Base-by-base conservation (phyloP, 2,888 invertebrate genomes). In the Microplitis deprimator region DNA sequence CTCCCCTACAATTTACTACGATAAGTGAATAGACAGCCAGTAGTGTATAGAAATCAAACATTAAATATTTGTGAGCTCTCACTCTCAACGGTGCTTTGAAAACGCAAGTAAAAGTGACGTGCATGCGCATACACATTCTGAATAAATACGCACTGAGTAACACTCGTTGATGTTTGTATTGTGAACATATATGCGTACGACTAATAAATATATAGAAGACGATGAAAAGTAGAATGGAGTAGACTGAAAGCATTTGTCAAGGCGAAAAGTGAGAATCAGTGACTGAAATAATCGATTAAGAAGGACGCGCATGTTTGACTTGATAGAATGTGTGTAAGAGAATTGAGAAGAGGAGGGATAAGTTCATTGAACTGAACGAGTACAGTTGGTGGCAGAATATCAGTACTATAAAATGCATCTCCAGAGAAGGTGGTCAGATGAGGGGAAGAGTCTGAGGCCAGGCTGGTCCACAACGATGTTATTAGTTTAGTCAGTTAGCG, bases 401-500 rank as follows among this genome's bases (percentile, higher is more conserved):
- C 76, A 78, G 65, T 77, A 78, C 65, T 61, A 77, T 70, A 81
- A 80, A 79, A 75, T 75, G 75, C 80, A 79, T 40, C 76, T 80
- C 68, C 77, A 74, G 77, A 79, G 75, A 79, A 76, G 73, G 78
- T 70, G 69, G 67, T 70, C 65, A 59, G 65, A 62, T 61, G 79
- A 81, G 82, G 81, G 81, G 80, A 81, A 79, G 80, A 81, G 83
- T 83, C 82, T 85, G 85, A 86, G 84, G 85, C 85, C 85, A 85
- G 86, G 86, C 86, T 85, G 86, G 86, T 87, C 86, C 87, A 87
- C 87, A 88, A 88, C 88, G 87, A 87, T 88, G 88, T 87, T 87
- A 88, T 88, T 88, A 88, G 88, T 88, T 88, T 88, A 88, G 87
- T 88, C 88, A 88, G 87, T 88, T 87, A 88, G 87, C 88, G 86